Evolutionary conservation across 1,140 invertebrate genomes (phyloP), one percentile per base, ranked within the genome.

Genomic region (Conus ventricosus): DNA sequence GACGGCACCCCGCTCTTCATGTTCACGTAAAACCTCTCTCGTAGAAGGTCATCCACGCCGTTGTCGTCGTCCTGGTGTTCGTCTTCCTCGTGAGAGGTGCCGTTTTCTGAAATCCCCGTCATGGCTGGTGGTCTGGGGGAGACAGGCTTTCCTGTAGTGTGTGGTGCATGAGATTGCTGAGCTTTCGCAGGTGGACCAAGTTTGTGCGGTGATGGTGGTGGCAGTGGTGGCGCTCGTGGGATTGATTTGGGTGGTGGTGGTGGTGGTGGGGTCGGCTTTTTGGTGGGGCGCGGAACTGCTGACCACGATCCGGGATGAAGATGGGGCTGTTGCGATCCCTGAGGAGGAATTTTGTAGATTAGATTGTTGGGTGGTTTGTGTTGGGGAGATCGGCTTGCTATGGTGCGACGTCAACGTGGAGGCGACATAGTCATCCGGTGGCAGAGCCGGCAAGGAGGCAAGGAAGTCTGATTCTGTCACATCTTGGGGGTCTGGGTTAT

Each of bases 391-490:
- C 8, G 57, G 8, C 8, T 15, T 60, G 57, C 57, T 60, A 11
- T n/a, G 25, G 39, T 27, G 25, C 6, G 76, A 78, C 7, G 76
- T 4, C 6, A 25, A 23, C 23, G 39, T 10, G 7, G 51, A 27
- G 27, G 71, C 27, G 39, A 76, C n/a, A 27, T 23, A 76, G 23
- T 86, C 84, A 7, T 86, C 84, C 20, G 84, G 51, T 5, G 84
- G 84, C 17, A 86, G 51, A 25, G 84, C 4, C 13, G 84, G 84
- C 15, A 86, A 51, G 25, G 84, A 86, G 20, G 84, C 25, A 23
- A 86, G 11, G 60, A 86, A 86, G 20, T 86, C 84, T 13, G 51
- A 25, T 13, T 75, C 80, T 20, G 17, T n/a, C 23, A n/a, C 53
- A 25, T 54, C 25, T 5, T 60, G 20, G 8, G 71, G 0, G 39